Evolutionary conservation across 2,113 vertebrate genomes (phyloP), one percentile per base, ranked within the genome.

Genomic region (Ancistrus triradiatus): DNA sequence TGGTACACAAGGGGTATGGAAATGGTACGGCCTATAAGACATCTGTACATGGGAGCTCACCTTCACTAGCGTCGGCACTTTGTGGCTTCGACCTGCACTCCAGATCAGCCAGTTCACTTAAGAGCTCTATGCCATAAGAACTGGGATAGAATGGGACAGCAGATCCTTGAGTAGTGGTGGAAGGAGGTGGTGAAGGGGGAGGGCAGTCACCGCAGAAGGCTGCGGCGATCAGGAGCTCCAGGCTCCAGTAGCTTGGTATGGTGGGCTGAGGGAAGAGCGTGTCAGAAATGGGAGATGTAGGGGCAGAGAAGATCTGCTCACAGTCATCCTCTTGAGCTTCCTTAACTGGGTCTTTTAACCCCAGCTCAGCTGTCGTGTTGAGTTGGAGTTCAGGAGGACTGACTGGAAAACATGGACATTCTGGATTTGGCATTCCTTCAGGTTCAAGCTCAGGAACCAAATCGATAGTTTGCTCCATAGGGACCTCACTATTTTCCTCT

Each of bases 81-180:
- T 71, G 84, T 64, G 73, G 79, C 50, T 80, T 87, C 69, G 78
- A 87, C 68, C 87, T 91, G 51, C 84, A 78, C 85, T 95, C 92
- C 77, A 98, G 84, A 70, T 96, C 93, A 0, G 92, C 95, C 77
- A 98, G 81, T 68, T 97, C 95, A 3, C 95, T 95, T 64, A 98
- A 91, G 74, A 98, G 90, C 75, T 91, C 89, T 25, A 98, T 95
- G 52, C 95, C 94, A 1, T 90, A 90, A 2, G 89, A 86, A 71
- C 87, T 84, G 71, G 88, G 87, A 35, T 25, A 75, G 1, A 86
- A 80, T 0, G 72, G 68, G 50, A 25, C 62, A 37, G 67, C n/a
- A 25, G 52, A 72, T 57, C 65, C 67, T 33, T 75, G 71, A 11
- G 78, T 74, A 14, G 72, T n/a, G 63, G 68, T 76, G 35, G 70